Evolutionary conservation across 2,888 invertebrate species (phyloP).

Genomic region (Steinernema hermaphroditum): DNA sequence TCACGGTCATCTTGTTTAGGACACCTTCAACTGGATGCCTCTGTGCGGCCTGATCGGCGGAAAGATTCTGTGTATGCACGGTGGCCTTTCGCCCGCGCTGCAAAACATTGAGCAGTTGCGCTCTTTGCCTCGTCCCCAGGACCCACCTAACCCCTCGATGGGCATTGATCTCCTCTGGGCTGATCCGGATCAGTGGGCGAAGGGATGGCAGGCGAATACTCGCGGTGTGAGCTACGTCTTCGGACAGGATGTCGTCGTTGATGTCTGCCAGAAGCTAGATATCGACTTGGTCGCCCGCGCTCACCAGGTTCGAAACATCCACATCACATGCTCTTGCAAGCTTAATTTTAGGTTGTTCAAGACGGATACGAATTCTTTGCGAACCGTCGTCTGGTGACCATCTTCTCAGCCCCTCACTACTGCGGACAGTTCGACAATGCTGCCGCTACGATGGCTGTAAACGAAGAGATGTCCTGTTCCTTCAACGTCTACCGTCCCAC

Average conservation of each 20-base stretch:
- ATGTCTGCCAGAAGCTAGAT: conserved; percentile 70
- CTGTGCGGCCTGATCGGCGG: conserved; percentile 56
- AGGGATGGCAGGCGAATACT: conserved; percentile 57
- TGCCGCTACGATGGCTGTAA: conserved; percentile 57
- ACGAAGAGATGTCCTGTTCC: conserved; percentile 55
- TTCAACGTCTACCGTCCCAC: conserved; percentile 56
- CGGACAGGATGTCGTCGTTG: conserved; percentile 71
- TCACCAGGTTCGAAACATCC: conserved; percentile 42
- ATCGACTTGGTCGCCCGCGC: conserved; percentile 70
- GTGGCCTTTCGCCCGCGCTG: conserved; percentile 59
- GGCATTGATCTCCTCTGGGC: conserved; percentile 54
- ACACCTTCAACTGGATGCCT: conserved; percentile 64
- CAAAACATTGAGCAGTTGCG: conserved; percentile 54
- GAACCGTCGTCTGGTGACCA: conserved; percentile 53
- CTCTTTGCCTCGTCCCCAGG: conserved; percentile 55
- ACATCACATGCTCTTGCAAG: background rate
- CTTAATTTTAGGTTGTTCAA: conserved; percentile 41
- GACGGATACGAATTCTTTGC: conserved; percentile 62
- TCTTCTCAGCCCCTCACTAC: conserved; percentile 59
- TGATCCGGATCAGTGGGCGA: conserved; percentile 52
- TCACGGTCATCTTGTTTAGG: conserved; percentile 36
- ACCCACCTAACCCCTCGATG: conserved; percentile 60
- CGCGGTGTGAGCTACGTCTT: conserved; percentile 72
- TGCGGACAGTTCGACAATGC: conserved; percentile 57
- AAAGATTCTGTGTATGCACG: conserved; percentile 60